phyloP scores from a whole-genome alignment of 1,140 invertebrate genomes.

The Octopus sinensis region DNA sequence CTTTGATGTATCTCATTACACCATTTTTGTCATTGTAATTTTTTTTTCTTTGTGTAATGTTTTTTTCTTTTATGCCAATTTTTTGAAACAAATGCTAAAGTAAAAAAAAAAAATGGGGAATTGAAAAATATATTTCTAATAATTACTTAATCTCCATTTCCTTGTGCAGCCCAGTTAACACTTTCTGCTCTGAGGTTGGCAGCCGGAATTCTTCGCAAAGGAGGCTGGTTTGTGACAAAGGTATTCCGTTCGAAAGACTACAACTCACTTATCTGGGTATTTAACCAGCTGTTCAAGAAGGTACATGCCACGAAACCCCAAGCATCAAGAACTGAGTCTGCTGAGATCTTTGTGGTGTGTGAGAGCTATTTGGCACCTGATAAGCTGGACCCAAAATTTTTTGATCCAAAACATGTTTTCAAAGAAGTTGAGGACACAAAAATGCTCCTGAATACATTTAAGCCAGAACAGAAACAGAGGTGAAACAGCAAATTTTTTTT shows the following conservation, averaged over 20 bases:
- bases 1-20: too few species aligned
- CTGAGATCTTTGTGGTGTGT: conserved; percentile 99
- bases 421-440: conserved; percentile 81
- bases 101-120: too few species aligned
- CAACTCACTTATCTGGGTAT: conserved; percentile 87
- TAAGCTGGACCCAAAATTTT: conserved; percentile 88
- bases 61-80: too few species aligned
- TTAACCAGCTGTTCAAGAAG: conserved; percentile 89
- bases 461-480: conserved; percentile 53
- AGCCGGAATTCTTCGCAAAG: conserved; percentile 83
- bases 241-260: conserved; percentile 99
- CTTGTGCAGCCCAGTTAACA: conserved; percentile 70
- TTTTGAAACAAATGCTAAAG: too few species aligned
- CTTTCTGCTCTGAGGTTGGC: conserved; percentile 90
- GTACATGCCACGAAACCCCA: conserved; percentile 94
- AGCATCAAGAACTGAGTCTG: conserved; percentile 95
- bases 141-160: conserved; percentile 12
- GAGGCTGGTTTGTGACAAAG: conserved; percentile 98
- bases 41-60: too few species aligned
- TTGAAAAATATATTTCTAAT: too few species aligned
- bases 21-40: too few species aligned
- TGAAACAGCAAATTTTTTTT: conserved; percentile 19
- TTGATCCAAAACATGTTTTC: conserved; percentile 95
- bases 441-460: conserved; percentile 52
- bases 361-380: conserved; percentile 89